A percentile compares a stretch with the other conserved stretches of the same genome.
phyloP scores from a whole-genome alignment of 1,140 invertebrate species.

The Venturia canescens region DNA sequence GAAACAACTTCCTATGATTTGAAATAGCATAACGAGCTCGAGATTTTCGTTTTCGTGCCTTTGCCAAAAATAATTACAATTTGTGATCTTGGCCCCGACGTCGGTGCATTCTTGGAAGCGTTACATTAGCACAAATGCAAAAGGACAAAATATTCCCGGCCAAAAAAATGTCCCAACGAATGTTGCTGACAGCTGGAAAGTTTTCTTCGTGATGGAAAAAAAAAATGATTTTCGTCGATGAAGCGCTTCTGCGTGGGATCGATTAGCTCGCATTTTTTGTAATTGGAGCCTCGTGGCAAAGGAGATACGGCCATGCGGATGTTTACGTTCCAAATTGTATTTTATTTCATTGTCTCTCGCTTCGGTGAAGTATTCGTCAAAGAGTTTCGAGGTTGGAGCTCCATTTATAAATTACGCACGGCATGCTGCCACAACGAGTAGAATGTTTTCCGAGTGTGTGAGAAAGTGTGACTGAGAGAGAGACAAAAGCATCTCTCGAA shows the following conservation, averaged over 20 bases:
- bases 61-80: slow-evolving; percentile 13
- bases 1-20: not conserved
- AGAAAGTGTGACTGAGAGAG: slow-evolving; percentile 32
- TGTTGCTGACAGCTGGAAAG: too few relatives aligned
- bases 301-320: not conserved
- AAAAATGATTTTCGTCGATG: too few relatives aligned
- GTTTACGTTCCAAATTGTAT: not conserved
- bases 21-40: not conserved
- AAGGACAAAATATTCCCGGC: too few relatives aligned
- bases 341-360: slow-evolving; percentile 30
- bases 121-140: not conserved
- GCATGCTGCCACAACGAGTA: not conserved
- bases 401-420: slow-evolving; percentile 51
- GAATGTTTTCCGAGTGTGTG: not conserved
- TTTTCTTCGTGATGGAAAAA: too few relatives aligned
- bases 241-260: not conserved
- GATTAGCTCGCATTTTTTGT: slow-evolving; percentile 4
- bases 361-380: slow-evolving; percentile 3
- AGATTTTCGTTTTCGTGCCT: not conserved
- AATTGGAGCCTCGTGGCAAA: not conserved
- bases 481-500: slow-evolving; percentile 21
- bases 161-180: too few relatives aligned
- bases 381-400: slow-evolving; percentile 39
- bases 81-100: not conserved
- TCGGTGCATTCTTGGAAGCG: not conserved